Conservation (phyloP, 2,113 vertebrate species). For the Spheniscus mendiculus region DNA sequence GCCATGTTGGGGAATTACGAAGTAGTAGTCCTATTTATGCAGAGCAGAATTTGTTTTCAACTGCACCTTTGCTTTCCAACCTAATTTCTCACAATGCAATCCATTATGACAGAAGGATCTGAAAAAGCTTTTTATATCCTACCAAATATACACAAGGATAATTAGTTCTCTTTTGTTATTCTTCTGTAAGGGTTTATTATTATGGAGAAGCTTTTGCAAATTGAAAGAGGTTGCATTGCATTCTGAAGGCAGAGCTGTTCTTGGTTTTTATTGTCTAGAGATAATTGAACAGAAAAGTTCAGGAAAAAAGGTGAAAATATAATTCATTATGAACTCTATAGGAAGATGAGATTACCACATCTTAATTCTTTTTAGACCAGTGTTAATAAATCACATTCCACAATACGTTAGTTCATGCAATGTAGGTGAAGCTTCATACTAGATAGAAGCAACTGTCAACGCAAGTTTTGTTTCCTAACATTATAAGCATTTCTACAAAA, state of each 20-base stretch:
- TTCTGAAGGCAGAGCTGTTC: slow-evolving; percentile 18
- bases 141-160: slow-evolving; percentile 34
- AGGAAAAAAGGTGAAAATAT: slow-evolving; percentile 3
- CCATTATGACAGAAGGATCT: slow-evolving; percentile 14
- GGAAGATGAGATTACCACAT: slow-evolving; percentile 11
- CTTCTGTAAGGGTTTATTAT: slow-evolving; percentile 35
- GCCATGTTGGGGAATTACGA: not conserved
- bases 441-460: not conserved
- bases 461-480: not conserved
- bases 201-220: slow-evolving; percentile 27
- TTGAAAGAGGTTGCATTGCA: slow-evolving; percentile 3
- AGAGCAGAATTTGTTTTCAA: slow-evolving; percentile 34
- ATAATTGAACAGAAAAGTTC: slow-evolving; percentile 35
- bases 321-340: not conserved
- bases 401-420: not conserved
- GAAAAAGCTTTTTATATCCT: slow-evolving; percentile 38
- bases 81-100: slow-evolving; percentile 23
- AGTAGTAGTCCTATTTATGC: not conserved
- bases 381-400: slow-evolving; percentile 22
- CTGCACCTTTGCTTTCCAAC: slow-evolving; percentile 12
- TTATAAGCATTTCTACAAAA: not conserved
- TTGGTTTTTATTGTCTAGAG: not conserved
- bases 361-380: not conserved
- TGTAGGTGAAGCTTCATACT: not conserved
- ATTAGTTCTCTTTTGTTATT: slow-evolving; percentile 49